Conservation (phyloP, 2,888 invertebrate species). For the Apamea sordens region DNA sequence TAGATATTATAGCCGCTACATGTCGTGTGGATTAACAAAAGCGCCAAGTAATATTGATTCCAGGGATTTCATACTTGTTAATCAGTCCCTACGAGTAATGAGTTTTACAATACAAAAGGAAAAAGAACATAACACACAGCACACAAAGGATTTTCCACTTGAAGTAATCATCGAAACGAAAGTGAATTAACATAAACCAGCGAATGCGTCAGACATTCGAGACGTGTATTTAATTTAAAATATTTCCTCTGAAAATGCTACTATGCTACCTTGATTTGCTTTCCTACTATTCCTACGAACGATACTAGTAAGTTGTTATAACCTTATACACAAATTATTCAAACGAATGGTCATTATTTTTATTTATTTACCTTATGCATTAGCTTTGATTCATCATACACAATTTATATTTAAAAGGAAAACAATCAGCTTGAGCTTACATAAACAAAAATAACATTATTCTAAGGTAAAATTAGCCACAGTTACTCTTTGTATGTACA, state of each 20-base stretch:
- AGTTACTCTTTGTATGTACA: not conserved
- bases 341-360: slow-evolving; percentile 8
- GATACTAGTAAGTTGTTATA: not conserved
- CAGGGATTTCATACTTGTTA: not conserved
- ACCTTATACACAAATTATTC: not conserved
- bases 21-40: not conserved
- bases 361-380: slow-evolving; percentile 8
- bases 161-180: slow-evolving; percentile 12
- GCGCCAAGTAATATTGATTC: slow-evolving; percentile 1
- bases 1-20: not conserved
- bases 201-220: slow-evolving; percentile 10
- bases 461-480: slow-evolving; percentile 10
- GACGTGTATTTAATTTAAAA: slow-evolving; percentile 2
- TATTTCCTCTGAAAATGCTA: not conserved
- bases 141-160: slow-evolving; percentile 31
- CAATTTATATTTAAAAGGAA: slow-evolving; percentile 17
- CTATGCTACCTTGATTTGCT: not conserved
- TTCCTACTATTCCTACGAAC: not conserved
- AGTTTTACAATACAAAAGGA: not conserved
- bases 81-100: not conserved
- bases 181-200: slow-evolving; percentile 25
- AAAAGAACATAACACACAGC: slow-evolving; percentile 2
- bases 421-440: slow-evolving; percentile 13
- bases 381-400: slow-evolving; percentile 14
- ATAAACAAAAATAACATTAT: not conserved